Evolutionary conservation across 2,797 vertebrate species (phyloP).

Genomic region (Alauda arvensis): DNA sequence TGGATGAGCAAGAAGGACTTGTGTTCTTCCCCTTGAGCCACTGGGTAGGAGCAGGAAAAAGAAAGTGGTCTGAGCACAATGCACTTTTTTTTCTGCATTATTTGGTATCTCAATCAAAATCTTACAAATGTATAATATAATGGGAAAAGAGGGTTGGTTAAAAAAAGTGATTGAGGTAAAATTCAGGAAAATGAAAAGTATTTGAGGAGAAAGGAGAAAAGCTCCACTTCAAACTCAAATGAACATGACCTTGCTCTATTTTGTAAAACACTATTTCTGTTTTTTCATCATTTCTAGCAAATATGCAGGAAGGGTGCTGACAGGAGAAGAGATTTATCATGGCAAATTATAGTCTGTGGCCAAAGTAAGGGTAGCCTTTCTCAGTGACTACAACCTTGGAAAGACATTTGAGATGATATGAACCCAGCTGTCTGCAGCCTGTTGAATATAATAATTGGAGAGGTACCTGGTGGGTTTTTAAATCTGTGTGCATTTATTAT

Average conservation of each 20-base stretch:
- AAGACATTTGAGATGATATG: not conserved
- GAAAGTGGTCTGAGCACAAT: not conserved
- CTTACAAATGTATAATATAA: not conserved
- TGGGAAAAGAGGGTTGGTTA: not conserved
- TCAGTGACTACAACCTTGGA: not conserved
- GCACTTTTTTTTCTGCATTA: not conserved
- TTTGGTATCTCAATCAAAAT: not conserved
- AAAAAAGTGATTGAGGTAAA: not conserved
- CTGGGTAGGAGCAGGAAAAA: not conserved
- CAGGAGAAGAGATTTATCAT: not conserved
- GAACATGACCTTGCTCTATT: not conserved
- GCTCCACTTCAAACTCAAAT: not conserved
- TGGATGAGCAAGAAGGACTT: not conserved
- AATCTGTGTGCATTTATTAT: not conserved
- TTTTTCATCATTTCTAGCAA: not conserved
- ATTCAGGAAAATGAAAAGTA: not conserved
- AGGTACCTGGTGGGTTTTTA: not conserved
- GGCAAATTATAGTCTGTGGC: not conserved
- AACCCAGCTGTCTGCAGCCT: not conserved
- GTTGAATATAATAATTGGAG: rapidly evolving
- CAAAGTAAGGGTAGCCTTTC: not conserved
- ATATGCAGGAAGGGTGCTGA: not conserved
- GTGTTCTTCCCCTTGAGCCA: not conserved
- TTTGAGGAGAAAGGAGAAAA: not conserved
- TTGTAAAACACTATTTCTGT: not conserved